phyloP scores from a whole-genome alignment of 1,140 invertebrate genomes.

The Drosophila leontia region DNA sequence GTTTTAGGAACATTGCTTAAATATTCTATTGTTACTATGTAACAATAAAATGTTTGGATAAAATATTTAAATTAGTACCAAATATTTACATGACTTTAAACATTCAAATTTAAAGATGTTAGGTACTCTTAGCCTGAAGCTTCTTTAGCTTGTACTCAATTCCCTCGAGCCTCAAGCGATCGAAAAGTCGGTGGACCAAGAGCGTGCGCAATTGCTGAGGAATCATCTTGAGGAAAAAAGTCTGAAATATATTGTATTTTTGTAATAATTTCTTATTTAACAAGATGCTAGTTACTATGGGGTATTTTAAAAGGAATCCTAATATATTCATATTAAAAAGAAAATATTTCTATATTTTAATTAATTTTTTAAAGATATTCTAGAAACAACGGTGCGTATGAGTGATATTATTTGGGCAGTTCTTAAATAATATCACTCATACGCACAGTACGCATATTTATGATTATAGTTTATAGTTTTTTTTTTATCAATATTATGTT shows the following conservation, averaged over 20 bases:
- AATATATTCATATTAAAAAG: not conserved
- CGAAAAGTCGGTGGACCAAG: constrained; percentile 57
- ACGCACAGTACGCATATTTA: too few relatives aligned
- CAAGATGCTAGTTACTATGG: not conserved
- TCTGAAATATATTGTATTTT: constrained; percentile 42
- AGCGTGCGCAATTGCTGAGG: constrained; percentile 61
- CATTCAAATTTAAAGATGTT: too few relatives aligned
- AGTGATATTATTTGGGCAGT: not conserved
- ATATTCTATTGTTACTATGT: too few relatives aligned
- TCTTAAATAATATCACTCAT: too few relatives aligned
- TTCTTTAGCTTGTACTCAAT: constrained; percentile 43
- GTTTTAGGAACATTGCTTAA: too few relatives aligned
- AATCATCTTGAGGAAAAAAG: constrained; percentile 69
- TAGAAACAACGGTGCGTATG: not conserved
- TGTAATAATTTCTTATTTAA: not conserved
- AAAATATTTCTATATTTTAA: not conserved
- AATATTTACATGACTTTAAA: too few relatives aligned
- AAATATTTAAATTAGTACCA: too few relatives aligned
- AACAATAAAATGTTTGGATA: too few relatives aligned
- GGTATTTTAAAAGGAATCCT: not conserved
- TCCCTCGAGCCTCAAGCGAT: constrained; percentile 62
- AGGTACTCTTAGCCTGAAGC: constrained; percentile 1
- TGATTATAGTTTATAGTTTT: not conserved
- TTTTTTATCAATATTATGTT: not conserved
- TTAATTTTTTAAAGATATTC: not conserved